A percentile compares a stretch with the other conserved stretches of the same genome.
phyloP scores from a whole-genome alignment of 2,113 vertebrate species.

The Morone chrysops region DNA sequence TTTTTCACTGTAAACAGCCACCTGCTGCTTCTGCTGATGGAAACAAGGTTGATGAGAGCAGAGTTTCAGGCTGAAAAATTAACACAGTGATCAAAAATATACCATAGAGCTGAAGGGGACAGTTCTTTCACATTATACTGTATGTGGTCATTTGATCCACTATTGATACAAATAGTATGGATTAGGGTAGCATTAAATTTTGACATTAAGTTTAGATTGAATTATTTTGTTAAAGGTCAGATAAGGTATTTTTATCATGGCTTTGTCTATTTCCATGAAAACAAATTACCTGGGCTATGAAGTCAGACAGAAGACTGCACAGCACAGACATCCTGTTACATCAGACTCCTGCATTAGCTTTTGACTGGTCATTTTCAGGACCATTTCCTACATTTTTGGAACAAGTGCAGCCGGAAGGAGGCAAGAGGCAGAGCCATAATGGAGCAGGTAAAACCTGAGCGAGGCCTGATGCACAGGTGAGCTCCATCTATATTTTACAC shows the following conservation, averaged over 20 bases:
- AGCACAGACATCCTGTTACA: neutral
- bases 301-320: neutral
- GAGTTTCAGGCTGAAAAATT: neutral
- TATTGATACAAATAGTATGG: neutral
- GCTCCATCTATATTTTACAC: conserved; percentile 6
- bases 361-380: neutral
- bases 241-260: neutral
- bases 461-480: conserved; percentile 14
- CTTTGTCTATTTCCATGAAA: neutral
- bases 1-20: neutral
- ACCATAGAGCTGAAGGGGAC: neutral
- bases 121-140: neutral
- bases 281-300: neutral
- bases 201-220: neutral
- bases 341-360: neutral
- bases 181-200: neutral
- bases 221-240: neutral
- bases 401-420: neutral
- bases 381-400: conserved; percentile 4
- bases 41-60: neutral
- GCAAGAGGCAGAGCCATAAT: neutral
- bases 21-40: neutral
- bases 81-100: neutral
- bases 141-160: neutral
- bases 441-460: conserved; percentile 11